Evolutionary conservation across 1,140 invertebrate genomes (phyloP), one percentile per base, ranked within the genome.

Genomic region (Choristoneura fumiferana): DNA sequence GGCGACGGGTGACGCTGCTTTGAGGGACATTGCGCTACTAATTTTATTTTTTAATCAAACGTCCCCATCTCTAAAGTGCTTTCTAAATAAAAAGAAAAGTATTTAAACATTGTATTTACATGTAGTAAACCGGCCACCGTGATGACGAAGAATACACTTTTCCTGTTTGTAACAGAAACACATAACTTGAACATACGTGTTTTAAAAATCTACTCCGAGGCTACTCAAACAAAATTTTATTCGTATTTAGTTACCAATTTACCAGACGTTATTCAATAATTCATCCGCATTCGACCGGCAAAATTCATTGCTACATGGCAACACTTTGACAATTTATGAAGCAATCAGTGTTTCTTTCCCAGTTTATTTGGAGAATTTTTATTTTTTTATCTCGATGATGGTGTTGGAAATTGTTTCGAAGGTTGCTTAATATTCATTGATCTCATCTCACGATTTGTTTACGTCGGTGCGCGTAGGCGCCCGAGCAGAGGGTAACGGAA

Each of bases 391-490:
- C 63, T 71, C 65, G 49, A 57, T 63, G 65, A 71, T 63, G 69
- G 69, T 65, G 73, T 58, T 74, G 73, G 76, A 78, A 79, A 81
- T 80, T 77, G 67, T 84, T 78, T 79, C 54, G 67, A 60, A 71
- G 73, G 73, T 76, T 79, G 71, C 67, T 86, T 83, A 83, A 84
- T 84, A 86, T 87, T 86, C 78, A 86, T 87, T 78, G 81, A 80
- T 81, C 75, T 73, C 81, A 63, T 75, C 73, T 81, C 69, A 78
- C 71, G 78, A 81, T 87, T 84, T 87, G 81, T 87, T 80, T 81
- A 84, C 75, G 79, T 78, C 78, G 67, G 49, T 39, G 62, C 36
- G 79, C 73, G 79, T 84, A 80, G 78, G 81, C 69, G 80, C 75
- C 67, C 60, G 75, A 53, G 59, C 58, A 62, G 65, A 57, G 65